These are phyloP conservation scores for Didymodactylos carnosus DNA, from an alignment of 2,888 invertebrate genomes.

Conservation along the genomic window DNA sequence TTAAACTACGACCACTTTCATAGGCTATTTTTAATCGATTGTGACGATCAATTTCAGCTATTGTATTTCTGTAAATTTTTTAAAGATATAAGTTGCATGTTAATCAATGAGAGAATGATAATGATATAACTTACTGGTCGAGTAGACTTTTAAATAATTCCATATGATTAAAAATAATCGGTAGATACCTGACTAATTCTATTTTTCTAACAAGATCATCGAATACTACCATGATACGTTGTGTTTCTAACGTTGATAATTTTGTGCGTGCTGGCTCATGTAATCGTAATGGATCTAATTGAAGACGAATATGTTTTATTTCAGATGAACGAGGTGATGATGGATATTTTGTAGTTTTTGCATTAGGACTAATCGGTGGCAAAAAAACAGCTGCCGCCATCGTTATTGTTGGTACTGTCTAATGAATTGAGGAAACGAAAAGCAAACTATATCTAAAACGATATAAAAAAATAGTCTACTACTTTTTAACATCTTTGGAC, in stretches of 20 bases:
- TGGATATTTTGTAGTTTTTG: no score
- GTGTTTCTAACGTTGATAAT: conserved; percentile 30
- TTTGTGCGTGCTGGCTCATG: conserved; percentile 32
- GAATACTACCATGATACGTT: conserved; percentile 31
- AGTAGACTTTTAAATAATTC: background rate
- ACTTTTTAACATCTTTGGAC: no score
- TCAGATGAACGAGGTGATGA: background rate
- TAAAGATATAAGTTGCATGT: no score
- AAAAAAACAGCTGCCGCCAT: background rate
- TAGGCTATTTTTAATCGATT: background rate
- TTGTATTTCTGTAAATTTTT: background rate
- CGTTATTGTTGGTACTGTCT: background rate
- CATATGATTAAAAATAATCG: background rate
- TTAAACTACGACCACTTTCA: background rate
- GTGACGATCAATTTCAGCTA: background rate
- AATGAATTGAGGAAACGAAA: background rate
- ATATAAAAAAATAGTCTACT: background rate
- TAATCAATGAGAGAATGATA: no score
- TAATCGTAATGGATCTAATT: conserved; percentile 27
- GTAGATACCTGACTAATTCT: background rate
- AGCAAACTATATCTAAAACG: background rate
- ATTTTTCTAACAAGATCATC: conserved; percentile 20
- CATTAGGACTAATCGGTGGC: background rate
- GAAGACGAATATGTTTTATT: conserved; percentile 12
- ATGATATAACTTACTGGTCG: background rate